Evolutionary conservation across 2,888 invertebrate genomes (phyloP), one percentile per base, ranked within the genome.

Genomic region (Atethmia centrago): DNA sequence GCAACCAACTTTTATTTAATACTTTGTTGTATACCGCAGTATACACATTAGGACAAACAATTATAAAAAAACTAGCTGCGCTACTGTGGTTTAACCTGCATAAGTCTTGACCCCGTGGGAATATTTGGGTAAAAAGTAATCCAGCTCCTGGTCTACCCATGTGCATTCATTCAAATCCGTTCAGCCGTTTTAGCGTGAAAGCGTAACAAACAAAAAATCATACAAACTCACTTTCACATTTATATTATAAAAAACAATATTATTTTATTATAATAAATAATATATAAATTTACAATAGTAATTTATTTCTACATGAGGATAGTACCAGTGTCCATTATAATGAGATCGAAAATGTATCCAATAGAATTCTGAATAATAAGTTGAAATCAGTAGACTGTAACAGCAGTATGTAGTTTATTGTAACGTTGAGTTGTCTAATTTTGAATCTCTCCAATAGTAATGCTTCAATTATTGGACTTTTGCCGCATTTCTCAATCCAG

Each of bases 291-390:
- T n/a, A n/a, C n/a, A n/a, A 31, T 36, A n/a, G 14, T 45, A 28
- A 28, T 63, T 28, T 45, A 45, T 62, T 62, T 62, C 21, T 62
- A 14, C 14, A 21, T 45, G 10, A 42, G 7, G 16, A 67, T 42
- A n/a, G 5, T n/a, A 21, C 14, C 45, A 47, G 14, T n/a, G 19
- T 59, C 31, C 19, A 12, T 31, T 59, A 45, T 19, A 8, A 49
- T 63, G 69, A 69, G 68, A 68, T 68, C 21, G 7, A 62, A 49
- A 10, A 40, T 49, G 25, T 40, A 28, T 40, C 12, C 10, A 40
- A 40, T 21, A 63, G 14, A 28, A 16, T 69, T 49, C 28, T 65
- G 21, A 40, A 53, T 42, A 28, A 19, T 68, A 25, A 28, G 8
- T 63, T 49, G 36, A 62, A 49, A 10, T 61, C 47, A 12, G 28